A percentile compares a stretch with the other conserved stretches of the same genome.
Evolutionary conservation across 2,113 vertebrate species (phyloP).

Genomic region (Lutjanus erythropterus): DNA sequence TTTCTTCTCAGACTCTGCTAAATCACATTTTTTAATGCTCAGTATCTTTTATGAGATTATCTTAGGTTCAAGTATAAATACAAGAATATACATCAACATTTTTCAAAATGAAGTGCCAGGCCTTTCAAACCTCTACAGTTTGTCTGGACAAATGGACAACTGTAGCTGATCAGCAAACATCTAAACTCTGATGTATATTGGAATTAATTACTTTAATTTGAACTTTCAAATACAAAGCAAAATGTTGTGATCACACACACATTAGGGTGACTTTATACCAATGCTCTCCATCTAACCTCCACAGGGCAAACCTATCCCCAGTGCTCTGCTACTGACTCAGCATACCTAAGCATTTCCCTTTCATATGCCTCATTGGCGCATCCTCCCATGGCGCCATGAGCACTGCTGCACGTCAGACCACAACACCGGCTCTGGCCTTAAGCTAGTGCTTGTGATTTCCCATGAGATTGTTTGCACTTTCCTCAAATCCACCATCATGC

Average conservation of each 20-base stretch:
- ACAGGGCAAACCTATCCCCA: constrained; percentile 4
- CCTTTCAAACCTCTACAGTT: no score
- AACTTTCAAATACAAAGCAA: constrained; percentile 8
- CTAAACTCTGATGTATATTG: background rate
- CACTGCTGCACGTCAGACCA: background rate
- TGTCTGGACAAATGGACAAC: no score
- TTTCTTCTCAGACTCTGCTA: no score
- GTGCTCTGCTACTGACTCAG: constrained; percentile 31
- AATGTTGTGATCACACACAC: background rate
- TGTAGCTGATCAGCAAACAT: background rate
- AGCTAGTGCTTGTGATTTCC: constrained; percentile 32
- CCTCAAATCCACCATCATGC: background rate
- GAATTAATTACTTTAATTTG: background rate
- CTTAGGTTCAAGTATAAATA: no score
- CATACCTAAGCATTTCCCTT: constrained; percentile 41
- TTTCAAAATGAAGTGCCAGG: no score
- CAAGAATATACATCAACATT: no score
- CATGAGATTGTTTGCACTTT: constrained; percentile 29
- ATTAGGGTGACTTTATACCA: constrained; percentile 38
- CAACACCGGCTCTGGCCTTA: constrained; percentile 13
- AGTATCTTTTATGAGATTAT: no score
- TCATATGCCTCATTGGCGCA: constrained; percentile 45
- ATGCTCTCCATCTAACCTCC: constrained; percentile 19
- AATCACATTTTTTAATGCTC: no score
- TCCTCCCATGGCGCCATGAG: constrained; percentile 24